Evolutionary conservation across 2,797 vertebrate genomes (phyloP), one percentile per base, ranked within the genome.

Genomic region (Rhabdomys pumilio): DNA sequence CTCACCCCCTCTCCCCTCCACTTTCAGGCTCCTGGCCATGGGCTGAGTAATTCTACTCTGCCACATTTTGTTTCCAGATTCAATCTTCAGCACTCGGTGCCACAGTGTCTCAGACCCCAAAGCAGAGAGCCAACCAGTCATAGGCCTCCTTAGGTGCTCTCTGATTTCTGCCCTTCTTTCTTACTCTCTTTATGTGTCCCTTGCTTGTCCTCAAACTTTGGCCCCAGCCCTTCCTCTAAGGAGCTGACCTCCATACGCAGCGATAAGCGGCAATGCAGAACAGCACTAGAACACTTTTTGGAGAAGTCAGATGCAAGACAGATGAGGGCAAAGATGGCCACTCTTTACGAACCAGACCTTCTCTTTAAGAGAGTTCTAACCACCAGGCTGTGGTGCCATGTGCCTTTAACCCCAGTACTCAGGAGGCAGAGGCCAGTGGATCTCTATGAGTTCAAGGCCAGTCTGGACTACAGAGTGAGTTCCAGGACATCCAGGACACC

Each of bases 291-390:
- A 14, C 7, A 34, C 11, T 80, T 83, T 67, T 53, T 73, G 47
- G 65, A 90, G 29, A 77, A 90, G 82, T 80, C 31, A 14, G 65
- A 22, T 65, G 26, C 26, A 90, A 95, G 87, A 79, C 22, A 19
- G 44, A 94, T 59, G 41, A 34, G 2, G 65, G 53, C n/a, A 73
- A 80, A 93, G 89, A 88, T 15, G 38, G 69, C 87, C 76, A 17
- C 41, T 89, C 29, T 82, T 75, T 50, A 41, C 89, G 86, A 92
- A 88, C 77, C 65, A 86, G 86, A 50, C 82, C 84, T 29, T 84
- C 86, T 84, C 55, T 69, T 94, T 93, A 72, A 80, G 44, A 83
- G 4, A 82, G 50, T 76, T 76, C 44, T 55, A 94, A 55, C 50
- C 38, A 95, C 41, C 22, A 75, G 73, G 10, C 73, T 44, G 73